These are phyloP conservation scores for Drosophila pandora DNA, from an alignment of 1,140 invertebrate genomes.

Conservation along the genomic window DNA sequence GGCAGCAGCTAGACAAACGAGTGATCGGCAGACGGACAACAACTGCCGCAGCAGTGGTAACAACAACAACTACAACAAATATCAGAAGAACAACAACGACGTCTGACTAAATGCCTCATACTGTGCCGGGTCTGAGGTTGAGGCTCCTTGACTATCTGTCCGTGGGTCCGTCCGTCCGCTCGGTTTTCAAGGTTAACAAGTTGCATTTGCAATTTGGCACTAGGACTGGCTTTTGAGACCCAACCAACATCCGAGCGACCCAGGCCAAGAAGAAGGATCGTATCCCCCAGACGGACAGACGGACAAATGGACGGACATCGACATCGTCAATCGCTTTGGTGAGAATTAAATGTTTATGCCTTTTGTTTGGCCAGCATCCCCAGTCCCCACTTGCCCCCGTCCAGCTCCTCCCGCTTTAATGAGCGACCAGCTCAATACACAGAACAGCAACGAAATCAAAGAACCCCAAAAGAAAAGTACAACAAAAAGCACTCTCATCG, in stretches of 20 bases:
- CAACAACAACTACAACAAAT: slow-evolving; percentile 35
- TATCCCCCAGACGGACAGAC: slow-evolving; percentile 28
- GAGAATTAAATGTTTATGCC: slow-evolving; percentile 79
- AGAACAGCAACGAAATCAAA: slow-evolving; percentile 32
- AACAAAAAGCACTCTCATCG: slow-evolving; percentile 70
- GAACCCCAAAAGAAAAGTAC: slow-evolving; percentile 42
- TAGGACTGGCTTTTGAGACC: slow-evolving; percentile 40
- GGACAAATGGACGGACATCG: slow-evolving; percentile 25
- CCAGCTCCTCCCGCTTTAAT: slow-evolving; percentile 47
- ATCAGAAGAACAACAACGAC: slow-evolving; percentile 41
- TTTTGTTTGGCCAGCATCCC: slow-evolving; percentile 52
- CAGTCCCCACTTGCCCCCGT: slow-evolving; percentile 2
- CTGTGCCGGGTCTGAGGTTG: slow-evolving; percentile 66
- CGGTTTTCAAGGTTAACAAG: slow-evolving; percentile 77
- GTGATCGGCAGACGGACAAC: slow-evolving; percentile 75
- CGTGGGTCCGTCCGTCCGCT: slow-evolving; percentile 46
- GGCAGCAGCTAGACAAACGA: slow-evolving; percentile 73
- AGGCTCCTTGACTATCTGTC: slow-evolving; percentile 56
- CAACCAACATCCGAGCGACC: slow-evolving; percentile 12
- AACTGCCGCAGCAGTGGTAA: slow-evolving; percentile 32
- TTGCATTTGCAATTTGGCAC: slow-evolving; percentile 78
- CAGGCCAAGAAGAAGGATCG: slow-evolving; percentile 35
- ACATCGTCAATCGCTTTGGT: slow-evolving; percentile 69
- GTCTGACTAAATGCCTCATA: slow-evolving; percentile 80
- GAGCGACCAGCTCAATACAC: slow-evolving; percentile 57